Percentiles rank a stretch among this genome's conserved stretches.
Conservation (phyloP, 1,140 invertebrate species). For the Stenopsyche tienmushanensis region DNA sequence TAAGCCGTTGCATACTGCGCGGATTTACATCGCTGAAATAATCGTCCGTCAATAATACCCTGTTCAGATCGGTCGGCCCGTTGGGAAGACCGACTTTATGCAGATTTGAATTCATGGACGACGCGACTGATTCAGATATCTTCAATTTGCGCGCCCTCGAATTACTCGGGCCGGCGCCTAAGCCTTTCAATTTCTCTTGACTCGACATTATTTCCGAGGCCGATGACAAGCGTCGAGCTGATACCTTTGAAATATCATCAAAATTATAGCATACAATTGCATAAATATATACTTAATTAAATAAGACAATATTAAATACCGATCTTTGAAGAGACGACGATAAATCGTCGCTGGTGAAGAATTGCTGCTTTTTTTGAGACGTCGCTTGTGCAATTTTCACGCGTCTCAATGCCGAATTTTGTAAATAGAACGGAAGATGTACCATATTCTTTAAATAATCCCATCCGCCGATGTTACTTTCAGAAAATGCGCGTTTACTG, state of each 20-base stretch:
- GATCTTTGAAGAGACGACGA: slow-evolving; percentile 53
- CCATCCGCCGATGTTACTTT: slow-evolving; percentile 89
- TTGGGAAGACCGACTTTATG: slow-evolving; percentile 52
- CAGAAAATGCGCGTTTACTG: slow-evolving; percentile 78
- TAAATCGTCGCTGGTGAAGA: slow-evolving; percentile 52
- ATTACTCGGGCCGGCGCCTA: slow-evolving; percentile 28
- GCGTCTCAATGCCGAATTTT: slow-evolving; percentile 90
- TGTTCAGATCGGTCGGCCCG: slow-evolving; percentile 38
- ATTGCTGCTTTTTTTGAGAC: slow-evolving; percentile 62
- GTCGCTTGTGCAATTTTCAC: slow-evolving; percentile 85
- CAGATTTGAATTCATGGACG: slow-evolving; percentile 84
- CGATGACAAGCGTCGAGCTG: slow-evolving; percentile 72
- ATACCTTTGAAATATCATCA: slow-evolving; percentile 56
- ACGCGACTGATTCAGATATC: slow-evolving; percentile 84
- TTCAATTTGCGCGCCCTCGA: slow-evolving; percentile 62
- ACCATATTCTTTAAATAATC: slow-evolving; percentile 96
- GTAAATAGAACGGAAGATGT: slow-evolving; percentile 95
- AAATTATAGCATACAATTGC: slow-evolving; percentile 17
- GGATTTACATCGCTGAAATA: slow-evolving; percentile 98
- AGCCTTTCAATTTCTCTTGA: slow-evolving; percentile 56
- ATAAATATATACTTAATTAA: slow-evolving; percentile 7
- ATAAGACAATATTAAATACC: slow-evolving; percentile 41
- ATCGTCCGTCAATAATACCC: slow-evolving; percentile 87
- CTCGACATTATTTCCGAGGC: slow-evolving; percentile 78
- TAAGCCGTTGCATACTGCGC: slow-evolving; percentile 89